Conservation (phyloP, 2,797 vertebrate genomes). For the Lithobates pipiens region DNA sequence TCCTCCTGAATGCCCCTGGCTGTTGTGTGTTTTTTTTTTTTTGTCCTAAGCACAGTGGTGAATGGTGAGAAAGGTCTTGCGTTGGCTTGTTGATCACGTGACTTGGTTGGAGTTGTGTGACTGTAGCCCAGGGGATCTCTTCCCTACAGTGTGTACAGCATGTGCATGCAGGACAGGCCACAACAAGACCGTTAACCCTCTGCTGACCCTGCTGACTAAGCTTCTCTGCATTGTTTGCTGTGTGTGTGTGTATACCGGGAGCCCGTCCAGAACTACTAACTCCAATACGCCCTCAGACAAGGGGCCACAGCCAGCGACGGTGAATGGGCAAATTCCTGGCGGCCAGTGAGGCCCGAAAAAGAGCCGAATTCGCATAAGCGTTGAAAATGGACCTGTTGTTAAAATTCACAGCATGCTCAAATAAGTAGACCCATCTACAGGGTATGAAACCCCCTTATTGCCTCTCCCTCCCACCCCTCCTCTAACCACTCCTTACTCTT, state of each 20-base stretch:
- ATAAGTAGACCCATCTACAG: too few species aligned
- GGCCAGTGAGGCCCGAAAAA: conserved; percentile 14
- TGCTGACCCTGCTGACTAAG: conserved; percentile 5
- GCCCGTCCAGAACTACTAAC: not conserved
- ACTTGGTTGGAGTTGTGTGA: too few species aligned
- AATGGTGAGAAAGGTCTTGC: too few species aligned
- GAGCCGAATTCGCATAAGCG: not conserved
- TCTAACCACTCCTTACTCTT: too few species aligned
- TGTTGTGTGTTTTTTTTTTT: too few species aligned
- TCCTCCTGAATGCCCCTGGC: too few species aligned
- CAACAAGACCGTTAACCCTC: not conserved
- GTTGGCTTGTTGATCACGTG: too few species aligned
- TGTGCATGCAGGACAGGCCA: not conserved
- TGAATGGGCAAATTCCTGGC: not conserved
- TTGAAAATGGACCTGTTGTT: too few species aligned
- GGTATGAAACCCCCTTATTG: too few species aligned
- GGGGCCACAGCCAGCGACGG: not conserved
- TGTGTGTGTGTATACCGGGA: not conserved
- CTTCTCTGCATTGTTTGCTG: not conserved
- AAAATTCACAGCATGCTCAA: too few species aligned
- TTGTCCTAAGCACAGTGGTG: too few species aligned
- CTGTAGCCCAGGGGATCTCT: not conserved
- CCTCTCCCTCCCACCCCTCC: too few species aligned
- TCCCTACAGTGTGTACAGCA: not conserved
- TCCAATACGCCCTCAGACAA: not conserved